Evolutionary conservation across 2,797 vertebrate genomes (phyloP).

Genomic region (Sus cebifrons): DNA sequence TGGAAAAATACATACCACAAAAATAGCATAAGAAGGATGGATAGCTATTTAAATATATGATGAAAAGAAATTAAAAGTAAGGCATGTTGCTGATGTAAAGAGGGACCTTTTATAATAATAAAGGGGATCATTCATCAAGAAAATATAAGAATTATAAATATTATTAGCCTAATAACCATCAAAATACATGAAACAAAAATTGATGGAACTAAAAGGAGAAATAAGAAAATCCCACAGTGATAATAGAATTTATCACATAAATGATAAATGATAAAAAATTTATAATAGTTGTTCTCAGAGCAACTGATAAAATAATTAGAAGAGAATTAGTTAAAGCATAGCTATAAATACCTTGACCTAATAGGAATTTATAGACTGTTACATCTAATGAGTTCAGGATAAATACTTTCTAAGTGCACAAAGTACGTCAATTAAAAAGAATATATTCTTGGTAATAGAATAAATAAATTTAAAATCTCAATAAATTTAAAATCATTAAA

Average conservation of each 20-base stretch:
- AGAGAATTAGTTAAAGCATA: neutral
- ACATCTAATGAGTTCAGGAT: neutral
- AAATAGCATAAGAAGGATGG: neutral
- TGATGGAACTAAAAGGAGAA: neutral
- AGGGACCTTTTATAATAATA: neutral
- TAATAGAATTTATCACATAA: neutral
- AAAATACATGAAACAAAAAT: neutral
- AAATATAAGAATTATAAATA: neutral
- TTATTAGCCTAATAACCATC: neutral
- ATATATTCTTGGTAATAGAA: neutral
- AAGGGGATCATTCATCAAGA: neutral
- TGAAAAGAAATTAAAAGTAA: neutral
- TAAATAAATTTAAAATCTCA: no score
- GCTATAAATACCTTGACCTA: neutral
- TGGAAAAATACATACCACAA: neutral
- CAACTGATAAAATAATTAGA: neutral
- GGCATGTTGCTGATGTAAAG: neutral
- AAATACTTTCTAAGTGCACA: neutral
- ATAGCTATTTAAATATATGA: neutral
- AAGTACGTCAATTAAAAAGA: neutral
- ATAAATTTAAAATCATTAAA: neutral
- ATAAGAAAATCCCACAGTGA: neutral
- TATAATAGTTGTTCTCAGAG: neutral
- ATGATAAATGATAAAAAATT: no score
- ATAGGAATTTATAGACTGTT: neutral